Evolutionary conservation across 2,797 vertebrate species (phyloP).

Genomic region (Sebastes melanostomus): DNA sequence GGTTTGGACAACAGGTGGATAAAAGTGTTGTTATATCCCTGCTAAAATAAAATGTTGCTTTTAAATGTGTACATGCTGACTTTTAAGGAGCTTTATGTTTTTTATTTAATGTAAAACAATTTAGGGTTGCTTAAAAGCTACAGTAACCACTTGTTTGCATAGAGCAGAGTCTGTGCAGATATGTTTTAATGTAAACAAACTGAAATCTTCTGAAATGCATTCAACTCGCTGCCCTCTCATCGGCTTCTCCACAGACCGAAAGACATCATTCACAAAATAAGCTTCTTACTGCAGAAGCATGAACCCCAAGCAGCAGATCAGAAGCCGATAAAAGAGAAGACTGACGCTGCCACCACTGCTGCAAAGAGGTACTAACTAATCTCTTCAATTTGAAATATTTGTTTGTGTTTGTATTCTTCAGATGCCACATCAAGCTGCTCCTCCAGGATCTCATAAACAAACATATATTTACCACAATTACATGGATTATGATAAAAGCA

Average conservation of each 20-base stretch:
- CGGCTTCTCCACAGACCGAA: conserved; percentile 84
- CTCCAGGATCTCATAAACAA: not conserved
- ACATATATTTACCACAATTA: not conserved
- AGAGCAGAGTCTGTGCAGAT: not conserved
- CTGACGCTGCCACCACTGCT: conserved; percentile 10
- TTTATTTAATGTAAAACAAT: not conserved
- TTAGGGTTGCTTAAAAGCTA: too few species aligned
- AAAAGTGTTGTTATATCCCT: not conserved
- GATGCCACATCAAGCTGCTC: not conserved
- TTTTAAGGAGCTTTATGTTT: not conserved
- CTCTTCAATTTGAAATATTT: not conserved
- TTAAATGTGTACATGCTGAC: not conserved
- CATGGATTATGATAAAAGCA: not conserved
- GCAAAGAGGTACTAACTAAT: conserved; percentile 80
- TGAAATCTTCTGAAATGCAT: not conserved
- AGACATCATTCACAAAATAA: conserved; percentile 94
- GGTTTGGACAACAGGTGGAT: not conserved
- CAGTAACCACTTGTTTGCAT: not conserved
- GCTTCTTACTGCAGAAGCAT: conserved; percentile 91
- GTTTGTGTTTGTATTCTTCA: not conserved
- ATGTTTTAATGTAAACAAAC: conserved; percentile 1
- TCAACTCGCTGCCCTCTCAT: not conserved
- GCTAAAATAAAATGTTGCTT: not conserved
- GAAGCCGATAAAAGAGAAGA: conserved; percentile 78
- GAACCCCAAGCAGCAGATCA: conserved; percentile 82